Conservation (phyloP, 1,140 invertebrate species). For the Lysiphlebus fabarum region DNA sequence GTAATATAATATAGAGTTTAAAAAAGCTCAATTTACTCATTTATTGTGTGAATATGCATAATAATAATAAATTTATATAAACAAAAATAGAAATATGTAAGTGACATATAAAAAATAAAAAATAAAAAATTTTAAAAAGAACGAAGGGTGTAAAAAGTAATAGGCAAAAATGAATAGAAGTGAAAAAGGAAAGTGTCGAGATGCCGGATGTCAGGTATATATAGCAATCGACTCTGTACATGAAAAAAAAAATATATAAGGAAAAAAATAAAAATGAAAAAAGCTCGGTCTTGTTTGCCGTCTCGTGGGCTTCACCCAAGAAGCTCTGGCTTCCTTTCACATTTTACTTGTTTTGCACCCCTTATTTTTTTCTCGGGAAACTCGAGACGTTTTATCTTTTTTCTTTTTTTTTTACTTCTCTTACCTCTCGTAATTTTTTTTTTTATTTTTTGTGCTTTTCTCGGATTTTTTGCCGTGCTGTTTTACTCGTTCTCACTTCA, state of each 20-base stretch:
- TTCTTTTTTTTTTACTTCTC: constrained; percentile 1
- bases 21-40: too few species aligned
- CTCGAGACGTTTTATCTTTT: background rate
- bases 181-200: constrained; percentile 8
- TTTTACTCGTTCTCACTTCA: constrained; percentile 14
- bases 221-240: background rate
- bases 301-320: constrained; percentile 10
- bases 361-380: background rate
- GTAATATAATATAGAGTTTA: too few species aligned
- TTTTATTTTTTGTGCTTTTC: constrained; percentile 9
- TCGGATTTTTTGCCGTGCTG: constrained; percentile 16
- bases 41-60: too few species aligned
- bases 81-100: too few species aligned
- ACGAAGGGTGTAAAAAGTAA: background rate
- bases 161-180: background rate
- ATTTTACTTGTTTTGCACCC: background rate
- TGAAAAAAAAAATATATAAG: background rate
- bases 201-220: background rate
- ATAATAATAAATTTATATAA: too few species aligned
- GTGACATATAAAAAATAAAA: background rate
- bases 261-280: background rate
- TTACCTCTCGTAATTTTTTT: too few species aligned
- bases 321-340: constrained; percentile 12
- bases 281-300: constrained; percentile 3
- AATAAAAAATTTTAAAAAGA: background rate